Evolutionary conservation across 2,797 vertebrate genomes (phyloP).

Genomic region (Lepilemur septentrionalis): DNA sequence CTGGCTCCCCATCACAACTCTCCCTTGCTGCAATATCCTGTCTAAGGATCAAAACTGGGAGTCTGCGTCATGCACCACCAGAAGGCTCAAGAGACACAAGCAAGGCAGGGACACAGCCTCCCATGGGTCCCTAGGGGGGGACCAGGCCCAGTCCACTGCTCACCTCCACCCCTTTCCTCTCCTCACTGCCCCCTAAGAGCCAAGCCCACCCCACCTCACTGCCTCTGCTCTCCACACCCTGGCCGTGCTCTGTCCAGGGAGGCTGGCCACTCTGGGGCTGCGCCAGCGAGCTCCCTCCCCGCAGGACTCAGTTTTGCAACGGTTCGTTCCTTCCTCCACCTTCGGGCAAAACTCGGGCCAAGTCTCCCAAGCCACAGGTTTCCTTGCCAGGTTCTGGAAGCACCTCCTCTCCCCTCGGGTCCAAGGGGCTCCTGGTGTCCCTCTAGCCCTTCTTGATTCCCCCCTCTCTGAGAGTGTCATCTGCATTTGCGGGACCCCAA

Average conservation of each 20-base stretch:
- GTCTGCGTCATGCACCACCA: background rate
- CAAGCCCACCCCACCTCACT: background rate
- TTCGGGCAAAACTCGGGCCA: background rate
- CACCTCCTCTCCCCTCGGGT: background rate
- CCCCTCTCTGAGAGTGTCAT: background rate
- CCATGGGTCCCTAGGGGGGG: fast-evolving
- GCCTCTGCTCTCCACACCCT: background rate
- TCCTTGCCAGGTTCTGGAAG: background rate
- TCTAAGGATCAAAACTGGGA: background rate
- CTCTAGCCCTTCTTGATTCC: background rate
- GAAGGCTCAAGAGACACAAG: background rate
- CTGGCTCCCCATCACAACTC: background rate
- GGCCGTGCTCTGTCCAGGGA: background rate
- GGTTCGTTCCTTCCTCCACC: background rate
- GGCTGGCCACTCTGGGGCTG: background rate
- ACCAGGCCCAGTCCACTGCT: background rate
- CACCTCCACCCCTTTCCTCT: background rate
- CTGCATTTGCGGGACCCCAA: background rate
- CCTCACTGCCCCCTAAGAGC: background rate
- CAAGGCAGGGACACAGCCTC: background rate
- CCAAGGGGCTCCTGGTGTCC: background rate
- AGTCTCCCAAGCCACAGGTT: background rate
- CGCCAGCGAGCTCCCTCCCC: background rate
- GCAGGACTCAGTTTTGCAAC: background rate
- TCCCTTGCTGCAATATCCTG: background rate